phyloP scores from a whole-genome alignment of 2,113 vertebrate genomes.

The Burhinus bistriatus region DNA sequence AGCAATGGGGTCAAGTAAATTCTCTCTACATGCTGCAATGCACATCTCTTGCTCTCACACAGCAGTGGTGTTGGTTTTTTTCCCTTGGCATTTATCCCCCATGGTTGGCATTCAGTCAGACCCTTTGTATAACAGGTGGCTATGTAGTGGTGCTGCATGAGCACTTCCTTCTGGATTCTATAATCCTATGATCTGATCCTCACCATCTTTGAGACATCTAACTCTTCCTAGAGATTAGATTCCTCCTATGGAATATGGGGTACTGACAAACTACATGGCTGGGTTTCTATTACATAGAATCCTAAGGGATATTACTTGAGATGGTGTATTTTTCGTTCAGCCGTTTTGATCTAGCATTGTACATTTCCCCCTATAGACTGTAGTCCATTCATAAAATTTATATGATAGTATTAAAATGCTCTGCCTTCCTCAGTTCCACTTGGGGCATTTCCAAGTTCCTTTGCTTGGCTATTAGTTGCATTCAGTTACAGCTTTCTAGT shows the following conservation, averaged over 20 bases:
- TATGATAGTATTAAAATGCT: neutral
- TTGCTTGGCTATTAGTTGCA: neutral
- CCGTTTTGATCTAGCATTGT: neutral
- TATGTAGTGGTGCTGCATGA: neutral
- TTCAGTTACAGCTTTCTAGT: neutral
- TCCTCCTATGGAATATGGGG: neutral
- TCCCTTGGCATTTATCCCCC: neutral
- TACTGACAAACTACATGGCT: neutral
- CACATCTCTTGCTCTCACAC: neutral
- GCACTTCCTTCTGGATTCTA: neutral
- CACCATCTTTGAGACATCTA: neutral
- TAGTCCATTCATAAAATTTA: neutral
- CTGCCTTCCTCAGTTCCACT: neutral
- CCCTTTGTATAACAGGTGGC: neutral
- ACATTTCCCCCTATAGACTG: neutral
- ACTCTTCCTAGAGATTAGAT: neutral
- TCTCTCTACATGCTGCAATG: neutral
- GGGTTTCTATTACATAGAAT: neutral
- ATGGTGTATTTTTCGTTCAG: neutral
- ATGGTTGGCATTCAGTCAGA: neutral
- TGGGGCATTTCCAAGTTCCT: neutral
- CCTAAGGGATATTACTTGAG: neutral
- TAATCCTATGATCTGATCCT: neutral
- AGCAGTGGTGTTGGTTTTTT: neutral
- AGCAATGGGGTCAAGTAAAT: neutral